phyloP scores from a whole-genome alignment of 2,797 vertebrate genomes.

The Pseudotriccus pelzelni region DNA sequence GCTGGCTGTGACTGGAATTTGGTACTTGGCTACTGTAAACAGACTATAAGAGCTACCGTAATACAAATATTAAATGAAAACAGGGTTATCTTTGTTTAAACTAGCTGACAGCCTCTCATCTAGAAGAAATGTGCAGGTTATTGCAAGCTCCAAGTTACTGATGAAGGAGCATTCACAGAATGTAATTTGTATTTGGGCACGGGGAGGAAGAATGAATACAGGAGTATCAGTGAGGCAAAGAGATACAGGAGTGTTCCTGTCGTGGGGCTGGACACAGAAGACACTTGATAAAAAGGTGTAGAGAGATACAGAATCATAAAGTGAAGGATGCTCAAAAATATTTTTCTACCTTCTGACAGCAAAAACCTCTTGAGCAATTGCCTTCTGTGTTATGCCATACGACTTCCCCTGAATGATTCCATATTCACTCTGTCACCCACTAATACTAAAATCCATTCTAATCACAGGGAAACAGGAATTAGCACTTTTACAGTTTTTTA shows the following conservation, averaged over 20 bases:
- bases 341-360: neutral
- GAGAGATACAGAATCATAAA: neutral
- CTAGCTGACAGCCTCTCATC: neutral
- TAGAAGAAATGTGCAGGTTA: neutral
- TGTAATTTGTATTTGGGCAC: neutral
- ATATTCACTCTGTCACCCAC: neutral
- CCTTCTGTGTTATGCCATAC: accelerated
- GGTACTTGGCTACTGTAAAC: neutral
- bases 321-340: neutral
- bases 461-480: neutral
- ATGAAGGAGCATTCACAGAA: neutral
- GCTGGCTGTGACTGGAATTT: neutral
- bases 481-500: neutral
- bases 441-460: neutral
- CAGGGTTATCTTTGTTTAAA: neutral
- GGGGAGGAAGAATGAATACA: neutral
- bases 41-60: neutral
- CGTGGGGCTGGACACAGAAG: neutral
- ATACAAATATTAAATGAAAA: neutral
- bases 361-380: neutral
- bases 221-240: neutral
- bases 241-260: neutral
- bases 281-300: neutral
- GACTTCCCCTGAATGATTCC: neutral
- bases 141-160: neutral